These are phyloP conservation scores for Nesoenas mayeri DNA, from an alignment of 2,113 vertebrate species.

Conservation along the genomic window DNA sequence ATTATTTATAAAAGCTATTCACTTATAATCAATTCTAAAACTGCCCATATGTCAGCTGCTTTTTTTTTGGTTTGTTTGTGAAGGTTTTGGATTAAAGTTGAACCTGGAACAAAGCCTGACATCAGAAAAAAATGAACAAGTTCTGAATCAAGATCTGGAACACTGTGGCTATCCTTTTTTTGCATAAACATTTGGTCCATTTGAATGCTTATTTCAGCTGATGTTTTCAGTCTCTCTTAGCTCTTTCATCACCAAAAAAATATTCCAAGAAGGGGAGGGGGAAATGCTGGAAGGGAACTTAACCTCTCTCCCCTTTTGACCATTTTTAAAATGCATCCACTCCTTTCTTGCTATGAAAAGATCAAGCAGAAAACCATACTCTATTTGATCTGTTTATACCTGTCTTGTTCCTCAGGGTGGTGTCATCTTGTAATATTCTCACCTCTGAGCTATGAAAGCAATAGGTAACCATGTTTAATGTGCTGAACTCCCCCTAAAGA, in stretches of 20 bases:
- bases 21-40: not conserved
- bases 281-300: not conserved
- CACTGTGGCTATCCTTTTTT: not conserved
- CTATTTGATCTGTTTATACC: not conserved
- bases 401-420: not conserved
- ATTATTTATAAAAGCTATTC: not conserved
- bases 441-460: not conserved
- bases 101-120: not conserved
- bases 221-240: not conserved
- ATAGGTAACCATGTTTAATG: not conserved
- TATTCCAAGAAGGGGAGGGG: accelerated
- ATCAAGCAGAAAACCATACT: not conserved
- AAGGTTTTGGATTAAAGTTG: not conserved
- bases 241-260: not conserved
- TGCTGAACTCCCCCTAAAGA: not conserved
- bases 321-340: not conserved
- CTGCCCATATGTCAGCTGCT: not conserved
- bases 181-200: not conserved
- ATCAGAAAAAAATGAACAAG: not conserved
- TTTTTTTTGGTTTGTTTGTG: not conserved
- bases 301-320: too few species aligned
- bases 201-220: not conserved
- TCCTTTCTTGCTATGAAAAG: not conserved
- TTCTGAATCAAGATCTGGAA: not conserved
- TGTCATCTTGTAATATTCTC: not conserved